These are phyloP conservation scores for Platycnemis pennipes DNA, from an alignment of 2,888 invertebrate species.

Conservation along the genomic window DNA sequence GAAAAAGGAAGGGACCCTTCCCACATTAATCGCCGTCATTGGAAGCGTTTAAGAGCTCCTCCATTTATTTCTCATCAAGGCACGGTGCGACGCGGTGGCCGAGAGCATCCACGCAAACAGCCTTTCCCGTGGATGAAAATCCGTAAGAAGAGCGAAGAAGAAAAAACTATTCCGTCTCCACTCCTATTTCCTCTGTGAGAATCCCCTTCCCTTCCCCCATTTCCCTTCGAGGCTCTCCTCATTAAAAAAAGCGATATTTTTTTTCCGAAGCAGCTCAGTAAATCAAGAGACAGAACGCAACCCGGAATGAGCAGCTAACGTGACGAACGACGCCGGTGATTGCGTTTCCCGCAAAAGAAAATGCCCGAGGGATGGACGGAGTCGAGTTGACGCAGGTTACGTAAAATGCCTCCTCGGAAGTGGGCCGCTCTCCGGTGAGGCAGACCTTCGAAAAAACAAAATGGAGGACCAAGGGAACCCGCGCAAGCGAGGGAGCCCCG, in stretches of 20 bases:
- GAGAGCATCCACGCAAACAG: not conserved
- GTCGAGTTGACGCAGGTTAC: not conserved
- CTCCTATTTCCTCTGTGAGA: not conserved
- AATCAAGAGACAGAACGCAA: not conserved
- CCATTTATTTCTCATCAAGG: conserved; percentile 13
- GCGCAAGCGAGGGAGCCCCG: too few relatives aligned
- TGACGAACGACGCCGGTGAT: not conserved
- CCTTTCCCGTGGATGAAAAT: not conserved
- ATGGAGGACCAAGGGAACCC: too few relatives aligned
- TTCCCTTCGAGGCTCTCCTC: not conserved
- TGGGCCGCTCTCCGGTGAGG: not conserved
- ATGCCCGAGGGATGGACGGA: not conserved
- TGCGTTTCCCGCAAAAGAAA: not conserved
- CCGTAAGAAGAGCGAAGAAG: not conserved
- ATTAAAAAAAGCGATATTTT: not conserved
- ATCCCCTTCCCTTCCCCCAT: not conserved
- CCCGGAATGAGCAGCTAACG: not conserved
- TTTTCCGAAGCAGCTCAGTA: not conserved
- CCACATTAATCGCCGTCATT: conserved; percentile 1
- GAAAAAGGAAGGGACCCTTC: not conserved
- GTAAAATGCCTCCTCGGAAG: not conserved
- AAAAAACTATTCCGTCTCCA: not conserved
- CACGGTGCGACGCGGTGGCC: not conserved
- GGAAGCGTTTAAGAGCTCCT: not conserved
- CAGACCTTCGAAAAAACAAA: conserved; percentile 19